These are phyloP conservation scores for Eupithecia centaureata DNA, from an alignment of 2,888 invertebrate species.

Conservation along the genomic window DNA sequence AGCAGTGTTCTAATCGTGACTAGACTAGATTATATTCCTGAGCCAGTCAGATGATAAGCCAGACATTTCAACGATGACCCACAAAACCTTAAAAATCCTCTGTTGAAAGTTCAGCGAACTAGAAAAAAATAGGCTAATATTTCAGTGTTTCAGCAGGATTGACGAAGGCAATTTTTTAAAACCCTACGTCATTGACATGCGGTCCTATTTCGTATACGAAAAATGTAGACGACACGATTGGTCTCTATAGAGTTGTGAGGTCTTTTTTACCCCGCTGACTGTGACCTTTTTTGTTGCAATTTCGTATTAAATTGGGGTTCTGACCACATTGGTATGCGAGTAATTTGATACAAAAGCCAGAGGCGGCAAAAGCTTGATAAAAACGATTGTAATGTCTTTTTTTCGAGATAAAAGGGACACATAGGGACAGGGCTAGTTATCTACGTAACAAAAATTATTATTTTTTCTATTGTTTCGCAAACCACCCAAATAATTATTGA, in stretches of 20 bases:
- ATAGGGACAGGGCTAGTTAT: neutral
- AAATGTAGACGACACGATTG: conserved; percentile 3
- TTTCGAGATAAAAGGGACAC: neutral
- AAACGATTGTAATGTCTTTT: neutral
- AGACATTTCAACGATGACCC: conserved; percentile 24
- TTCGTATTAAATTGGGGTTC: conserved; percentile 15
- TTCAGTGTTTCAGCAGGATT: conserved; percentile 26
- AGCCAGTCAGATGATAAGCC: conserved; percentile 24
- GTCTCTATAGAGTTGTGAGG: neutral
- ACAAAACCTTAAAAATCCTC: conserved; percentile 12
- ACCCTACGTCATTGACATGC: conserved; percentile 10
- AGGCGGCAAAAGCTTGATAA: neutral
- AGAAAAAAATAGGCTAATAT: conserved; percentile 25
- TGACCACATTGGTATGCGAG: conserved; percentile 9
- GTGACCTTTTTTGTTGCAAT: conserved; percentile 30
- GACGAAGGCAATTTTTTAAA: conserved; percentile 28
- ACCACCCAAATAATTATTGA: too few relatives aligned
- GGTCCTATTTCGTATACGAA: conserved; percentile 15
- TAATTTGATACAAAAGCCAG: conserved; percentile 18
- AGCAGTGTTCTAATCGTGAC: conserved; percentile 35
- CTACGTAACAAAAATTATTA: too few relatives aligned
- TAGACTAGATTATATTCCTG: too few relatives aligned
- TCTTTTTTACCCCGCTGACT: conserved; percentile 10
- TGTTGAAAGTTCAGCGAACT: conserved; percentile 17
- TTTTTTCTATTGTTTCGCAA: too few relatives aligned